Evolutionary conservation across 1,140 invertebrate genomes (phyloP).

Genomic region (Drosophila pseudoobscura): DNA sequence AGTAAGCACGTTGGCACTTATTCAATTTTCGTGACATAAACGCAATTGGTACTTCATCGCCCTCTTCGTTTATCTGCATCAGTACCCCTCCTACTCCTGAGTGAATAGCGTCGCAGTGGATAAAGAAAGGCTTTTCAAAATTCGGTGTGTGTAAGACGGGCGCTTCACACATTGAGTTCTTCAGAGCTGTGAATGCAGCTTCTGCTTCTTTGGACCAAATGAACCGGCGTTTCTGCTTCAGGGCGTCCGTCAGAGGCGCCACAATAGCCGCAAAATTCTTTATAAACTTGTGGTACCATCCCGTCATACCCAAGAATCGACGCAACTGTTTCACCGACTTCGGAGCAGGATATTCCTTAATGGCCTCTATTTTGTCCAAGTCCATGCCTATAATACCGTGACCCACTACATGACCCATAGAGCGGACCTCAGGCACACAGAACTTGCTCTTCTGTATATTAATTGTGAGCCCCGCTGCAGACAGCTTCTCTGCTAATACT

Average conservation of each 20-base stretch:
- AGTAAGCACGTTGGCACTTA: no score
- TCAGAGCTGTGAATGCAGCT: no score
- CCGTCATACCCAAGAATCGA: neutral
- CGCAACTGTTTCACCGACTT: neutral
- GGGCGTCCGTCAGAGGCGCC: neutral
- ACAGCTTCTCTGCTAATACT: neutral
- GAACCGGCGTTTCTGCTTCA: neutral
- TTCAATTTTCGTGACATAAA: no score
- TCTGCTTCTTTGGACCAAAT: no score
- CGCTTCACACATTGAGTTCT: no score
- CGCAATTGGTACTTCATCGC: no score
- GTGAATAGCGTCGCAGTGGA: no score
- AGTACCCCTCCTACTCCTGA: no score
- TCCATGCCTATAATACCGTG: slow-evolving; percentile 19
- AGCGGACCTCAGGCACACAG: slow-evolving; percentile 9
- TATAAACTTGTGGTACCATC: neutral
- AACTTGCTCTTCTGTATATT: neutral
- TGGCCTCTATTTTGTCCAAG: slow-evolving; percentile 10
- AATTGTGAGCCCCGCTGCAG: slow-evolving; percentile 7
- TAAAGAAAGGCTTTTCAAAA: no score
- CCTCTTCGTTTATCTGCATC: no score
- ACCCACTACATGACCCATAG: slow-evolving; percentile 9
- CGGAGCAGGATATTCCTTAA: slow-evolving; percentile 5
- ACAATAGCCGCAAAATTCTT: neutral
- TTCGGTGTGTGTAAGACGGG: no score